These are phyloP conservation scores for Phrynosoma platyrhinos DNA, from an alignment of 2,113 vertebrate genomes.

Conservation along the genomic window DNA sequence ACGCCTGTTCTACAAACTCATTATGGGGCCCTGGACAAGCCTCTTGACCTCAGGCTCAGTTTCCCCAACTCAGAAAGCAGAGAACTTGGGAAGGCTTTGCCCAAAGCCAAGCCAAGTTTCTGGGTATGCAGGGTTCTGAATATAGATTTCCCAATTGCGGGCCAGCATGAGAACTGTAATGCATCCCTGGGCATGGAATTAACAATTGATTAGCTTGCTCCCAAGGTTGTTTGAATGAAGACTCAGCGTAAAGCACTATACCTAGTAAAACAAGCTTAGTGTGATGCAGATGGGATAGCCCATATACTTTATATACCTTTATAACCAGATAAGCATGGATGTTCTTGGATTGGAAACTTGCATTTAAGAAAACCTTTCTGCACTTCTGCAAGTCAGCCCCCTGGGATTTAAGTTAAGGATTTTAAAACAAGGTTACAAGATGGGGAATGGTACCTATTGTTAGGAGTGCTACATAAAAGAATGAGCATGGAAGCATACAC, in stretches of 20 bases:
- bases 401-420: background rate
- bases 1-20: background rate
- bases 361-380: background rate
- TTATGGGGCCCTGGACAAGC: too few relatives aligned
- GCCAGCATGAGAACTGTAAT: too few relatives aligned
- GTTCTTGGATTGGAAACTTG: background rate
- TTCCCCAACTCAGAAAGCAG: background rate
- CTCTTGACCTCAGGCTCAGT: background rate
- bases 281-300: background rate
- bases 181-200: background rate
- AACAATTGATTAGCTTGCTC: background rate
- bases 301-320: background rate
- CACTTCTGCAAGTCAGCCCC: background rate
- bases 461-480: background rate
- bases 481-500: background rate
- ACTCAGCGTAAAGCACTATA: background rate
- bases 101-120: background rate
- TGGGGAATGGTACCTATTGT: background rate
- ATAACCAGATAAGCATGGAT: background rate
- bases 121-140: background rate
- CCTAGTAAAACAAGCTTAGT: background rate
- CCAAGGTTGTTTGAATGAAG: too few relatives aligned
- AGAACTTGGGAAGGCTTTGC: background rate
- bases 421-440: background rate
- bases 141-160: background rate